These are phyloP conservation scores for Platycercus adscitus DNA, from an alignment of 2,113 vertebrate genomes.

Conservation along the genomic window DNA sequence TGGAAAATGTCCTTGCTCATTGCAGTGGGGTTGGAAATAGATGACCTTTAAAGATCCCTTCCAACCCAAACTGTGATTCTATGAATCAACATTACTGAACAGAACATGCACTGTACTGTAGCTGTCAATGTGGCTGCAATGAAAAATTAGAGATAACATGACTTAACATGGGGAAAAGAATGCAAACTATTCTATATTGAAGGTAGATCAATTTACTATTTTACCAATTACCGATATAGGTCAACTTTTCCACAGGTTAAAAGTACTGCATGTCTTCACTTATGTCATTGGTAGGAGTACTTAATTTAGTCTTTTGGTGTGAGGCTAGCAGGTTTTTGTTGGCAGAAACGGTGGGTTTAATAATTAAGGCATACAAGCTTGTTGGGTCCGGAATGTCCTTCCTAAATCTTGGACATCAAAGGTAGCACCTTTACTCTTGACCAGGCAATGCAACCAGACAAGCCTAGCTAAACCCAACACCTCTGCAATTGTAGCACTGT, in stretches of 20 bases:
- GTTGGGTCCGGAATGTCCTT: constrained; percentile 44
- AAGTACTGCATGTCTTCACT: background rate
- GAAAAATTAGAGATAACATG: background rate
- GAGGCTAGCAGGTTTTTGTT: constrained; percentile 21
- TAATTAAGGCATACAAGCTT: constrained; percentile 64
- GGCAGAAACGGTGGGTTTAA: constrained; percentile 47
- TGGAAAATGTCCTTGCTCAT: background rate
- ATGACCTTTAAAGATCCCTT: background rate
- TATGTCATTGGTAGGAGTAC: background rate
- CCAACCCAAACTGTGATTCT: background rate
- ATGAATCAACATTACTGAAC: background rate
- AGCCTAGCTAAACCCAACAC: constrained; percentile 73
- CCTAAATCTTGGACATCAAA: constrained; percentile 61
- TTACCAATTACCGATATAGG: background rate
- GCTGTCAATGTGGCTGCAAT: background rate
- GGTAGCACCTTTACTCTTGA: constrained; percentile 67
- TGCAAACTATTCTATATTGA: background rate
- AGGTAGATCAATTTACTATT: background rate
- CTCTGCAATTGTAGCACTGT: constrained; percentile 61
- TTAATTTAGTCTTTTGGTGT: background rate
- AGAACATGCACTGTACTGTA: background rate
- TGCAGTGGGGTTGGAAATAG: background rate
- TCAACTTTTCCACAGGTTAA: background rate
- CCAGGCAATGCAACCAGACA: constrained; percentile 71
- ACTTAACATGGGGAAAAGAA: background rate